Percentiles rank a stretch among this genome's conserved stretches.
phyloP scores from a whole-genome alignment of 2,113 vertebrate species.

The Sander lucioperca region DNA sequence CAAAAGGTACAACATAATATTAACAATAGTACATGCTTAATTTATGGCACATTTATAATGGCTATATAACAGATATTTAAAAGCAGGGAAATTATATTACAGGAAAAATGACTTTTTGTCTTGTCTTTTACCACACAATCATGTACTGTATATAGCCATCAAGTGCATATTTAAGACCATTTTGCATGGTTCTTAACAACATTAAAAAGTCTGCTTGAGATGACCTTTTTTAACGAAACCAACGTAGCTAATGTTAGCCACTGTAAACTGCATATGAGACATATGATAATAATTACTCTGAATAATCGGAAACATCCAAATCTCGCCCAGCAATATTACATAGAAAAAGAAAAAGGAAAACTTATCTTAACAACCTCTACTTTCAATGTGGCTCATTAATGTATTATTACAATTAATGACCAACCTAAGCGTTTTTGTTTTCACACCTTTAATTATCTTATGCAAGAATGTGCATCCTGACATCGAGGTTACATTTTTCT shows the following conservation, averaged over 20 bases:
- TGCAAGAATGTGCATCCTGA: constrained; percentile 42
- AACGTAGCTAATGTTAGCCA: background rate
- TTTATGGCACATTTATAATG: background rate
- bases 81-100: background rate
- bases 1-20: background rate
- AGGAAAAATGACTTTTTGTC: no score
- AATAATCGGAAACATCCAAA: background rate
- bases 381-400: background rate
- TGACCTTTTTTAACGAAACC: no score
- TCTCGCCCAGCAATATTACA: background rate
- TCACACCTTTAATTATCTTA: constrained; percentile 18
- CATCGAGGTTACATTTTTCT: constrained; percentile 54
- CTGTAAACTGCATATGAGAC: background rate
- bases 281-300: no score
- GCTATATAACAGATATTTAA: background rate
- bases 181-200: background rate
- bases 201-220: background rate
- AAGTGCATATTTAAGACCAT: background rate
- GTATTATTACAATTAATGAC: background rate
- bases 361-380: background rate
- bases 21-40: background rate
- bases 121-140: background rate
- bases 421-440: background rate
- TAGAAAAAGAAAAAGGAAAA: background rate
- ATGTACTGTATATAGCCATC: background rate